phyloP scores from a whole-genome alignment of 2,797 vertebrate genomes.

The Craterocephalus amniculus region DNA sequence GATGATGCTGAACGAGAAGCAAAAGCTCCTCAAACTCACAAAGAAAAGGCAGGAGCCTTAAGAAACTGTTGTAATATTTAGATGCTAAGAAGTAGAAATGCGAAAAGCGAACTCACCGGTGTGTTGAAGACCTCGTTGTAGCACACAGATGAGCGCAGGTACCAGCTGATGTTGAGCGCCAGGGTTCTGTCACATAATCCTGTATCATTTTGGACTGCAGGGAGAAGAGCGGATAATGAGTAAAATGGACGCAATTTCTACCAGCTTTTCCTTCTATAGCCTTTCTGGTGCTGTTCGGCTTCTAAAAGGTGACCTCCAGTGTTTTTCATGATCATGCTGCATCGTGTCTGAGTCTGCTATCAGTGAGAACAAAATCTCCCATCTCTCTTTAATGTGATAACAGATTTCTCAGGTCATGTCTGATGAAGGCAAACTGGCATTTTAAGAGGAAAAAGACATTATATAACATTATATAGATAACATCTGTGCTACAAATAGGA shows the following conservation, averaged over 20 bases:
- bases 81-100: neutral
- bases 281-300: neutral
- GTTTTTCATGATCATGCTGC: neutral
- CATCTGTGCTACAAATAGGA: too few relatives aligned
- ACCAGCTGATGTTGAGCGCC: constrained; percentile 91
- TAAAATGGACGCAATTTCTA: neutral
- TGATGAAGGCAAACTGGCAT: neutral
- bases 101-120: constrained; percentile 81
- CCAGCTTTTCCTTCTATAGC: neutral
- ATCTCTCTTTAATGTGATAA: neutral
- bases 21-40: neutral
- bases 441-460: neutral
- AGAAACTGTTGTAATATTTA: neutral
- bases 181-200: constrained; percentile 83
- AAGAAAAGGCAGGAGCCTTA: neutral
- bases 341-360: neutral
- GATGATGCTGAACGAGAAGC: constrained; percentile 13
- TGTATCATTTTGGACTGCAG: constrained; percentile 86
- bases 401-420: neutral
- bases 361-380: neutral
- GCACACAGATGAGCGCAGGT: constrained; percentile 93
- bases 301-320: neutral
- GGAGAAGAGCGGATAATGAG: neutral
- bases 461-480: too few relatives aligned
- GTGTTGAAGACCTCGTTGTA: constrained; percentile 97